Evolutionary conservation across 2,888 invertebrate species (phyloP), one percentile per base, ranked within the genome.

Genomic region (Polydrusus pterygomalis): DNA sequence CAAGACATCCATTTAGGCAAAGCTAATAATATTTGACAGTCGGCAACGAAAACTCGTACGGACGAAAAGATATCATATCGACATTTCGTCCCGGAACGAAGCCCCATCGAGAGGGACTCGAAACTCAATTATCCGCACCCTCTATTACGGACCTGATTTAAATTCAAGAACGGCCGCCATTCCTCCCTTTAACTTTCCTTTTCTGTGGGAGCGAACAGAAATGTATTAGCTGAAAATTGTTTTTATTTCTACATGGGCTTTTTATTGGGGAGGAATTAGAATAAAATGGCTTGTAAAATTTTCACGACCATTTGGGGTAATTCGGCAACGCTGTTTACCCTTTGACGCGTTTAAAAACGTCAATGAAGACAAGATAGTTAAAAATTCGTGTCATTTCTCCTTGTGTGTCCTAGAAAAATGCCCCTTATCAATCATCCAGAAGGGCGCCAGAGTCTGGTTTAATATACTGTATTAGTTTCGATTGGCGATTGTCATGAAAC

Each of bases 121-220:
- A 83, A 83, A 84, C 83, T 85, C 84, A 83, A 84, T 85, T 85
- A 85, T 81, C 78, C 77, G 79, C 80, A 81, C 83, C 85, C 80
- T 80, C 80, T 80, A 82, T 80, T 82, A 81, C 82, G 82, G 81
- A 79, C 82, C 82, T 83, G 84, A 84, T 84, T 84, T 83, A 83
- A 84, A 84, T 84, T 84, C 84, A 83, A 80, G 79, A 80, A 81
- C 79, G 79, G 77, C 79, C 77, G 77, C 80, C 78, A 75, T 77
- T 77, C 68, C 70, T 75, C 79, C 75, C 70, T 74, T 70, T 77
- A 70, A 70, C 68, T 77, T 74, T 77, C 74, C 74, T 70, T 65
- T 77, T 56, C 74, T 76, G 74, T 72, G 74, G 70, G 73, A 63
- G 54, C 62, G 73, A 73, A 38, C 58, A 60, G 58, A 60, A 38